phyloP scores from a whole-genome alignment of 2,113 vertebrate species.

The Thalassarche chlororhynchos region DNA sequence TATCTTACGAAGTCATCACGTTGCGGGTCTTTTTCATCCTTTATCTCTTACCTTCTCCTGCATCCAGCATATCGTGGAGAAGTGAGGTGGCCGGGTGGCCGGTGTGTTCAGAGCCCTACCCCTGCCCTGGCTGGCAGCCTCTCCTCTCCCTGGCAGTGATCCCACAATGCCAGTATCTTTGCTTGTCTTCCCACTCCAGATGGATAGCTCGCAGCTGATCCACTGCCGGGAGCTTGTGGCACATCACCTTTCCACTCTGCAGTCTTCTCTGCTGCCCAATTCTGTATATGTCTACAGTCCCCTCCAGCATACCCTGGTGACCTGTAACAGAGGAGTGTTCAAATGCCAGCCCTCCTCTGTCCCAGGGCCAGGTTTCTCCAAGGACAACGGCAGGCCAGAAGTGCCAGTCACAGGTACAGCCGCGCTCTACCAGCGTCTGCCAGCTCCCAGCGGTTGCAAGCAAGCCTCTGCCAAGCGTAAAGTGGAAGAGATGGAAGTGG shows the following conservation, averaged over 20 bases:
- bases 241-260: constrained; percentile 87
- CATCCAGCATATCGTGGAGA: fast-evolving
- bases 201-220: constrained; percentile 91
- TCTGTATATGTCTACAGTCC: constrained; percentile 97
- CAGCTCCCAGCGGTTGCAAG: constrained; percentile 78
- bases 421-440: constrained; percentile 68
- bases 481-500: constrained; percentile 97
- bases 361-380: constrained; percentile 73
- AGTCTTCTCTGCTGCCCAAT: constrained; percentile 89
- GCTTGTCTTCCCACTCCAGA: constrained; percentile 68
- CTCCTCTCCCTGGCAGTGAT: fast-evolving
- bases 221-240: constrained; percentile 92
- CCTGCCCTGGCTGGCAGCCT: no score
- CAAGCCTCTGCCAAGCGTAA: constrained; percentile 90
- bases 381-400: constrained; percentile 79
- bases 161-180: fast-evolving
- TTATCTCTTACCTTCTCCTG: no score
- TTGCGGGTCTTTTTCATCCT: neutral
- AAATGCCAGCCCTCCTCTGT: constrained; percentile 73
- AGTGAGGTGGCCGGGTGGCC: fast-evolving
- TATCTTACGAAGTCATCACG: fast-evolving
- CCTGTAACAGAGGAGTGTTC: constrained; percentile 77
- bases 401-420: constrained; percentile 71
- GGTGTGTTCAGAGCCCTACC: fast-evolving
- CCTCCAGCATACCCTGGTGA: constrained; percentile 81